Evolutionary conservation across 2,797 vertebrate species (phyloP), one percentile per base, ranked within the genome.

Genomic region (Xenops minutus): DNA sequence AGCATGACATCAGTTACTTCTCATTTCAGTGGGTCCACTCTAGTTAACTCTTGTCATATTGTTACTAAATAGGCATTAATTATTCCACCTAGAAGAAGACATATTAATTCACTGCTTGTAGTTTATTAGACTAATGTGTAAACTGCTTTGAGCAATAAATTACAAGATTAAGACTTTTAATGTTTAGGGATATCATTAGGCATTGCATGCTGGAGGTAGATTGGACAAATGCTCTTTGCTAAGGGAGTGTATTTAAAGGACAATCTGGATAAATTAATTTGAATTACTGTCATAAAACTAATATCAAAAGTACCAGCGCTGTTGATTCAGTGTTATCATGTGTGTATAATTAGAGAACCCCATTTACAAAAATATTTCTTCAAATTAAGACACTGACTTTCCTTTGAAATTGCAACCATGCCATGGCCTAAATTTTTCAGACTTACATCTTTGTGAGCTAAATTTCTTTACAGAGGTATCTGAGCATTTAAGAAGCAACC

Each of bases 61-160:
- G 68, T 55, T 93, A 59, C 43, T 95, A 73, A 61, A 55, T 69
- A 52, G 61, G 83, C 49, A 69, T 66, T 21, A 92, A 76, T 86
- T 76, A 97, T 89, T 94, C 58, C 43, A 66, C 8, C 13, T 56
- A 75, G 62, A 92, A 89, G 68, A 82, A 89, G 80, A 55, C 88
- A 83, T 95, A 71, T 77, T 96, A 95, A 95, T 97, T 97, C 73
- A 94, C 66, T 95, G 85, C 64, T 73, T 88, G 79, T 52, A 82
- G 68, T 96, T 97, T 97, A 93, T 97, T 97, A 93, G 85, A 93
- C 68, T 95, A 96, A 95, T 96, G 37, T 88, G 79, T 95, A 94
- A 82, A 96, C 69, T 92, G 43, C 84, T 97, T 96, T 95, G 90
- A 97, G 95, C 79, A 97, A 95, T 93, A 97, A 97, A 96, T 97